Conservation (phyloP, 2,888 invertebrate genomes). For the Heteropelma amictum region DNA sequence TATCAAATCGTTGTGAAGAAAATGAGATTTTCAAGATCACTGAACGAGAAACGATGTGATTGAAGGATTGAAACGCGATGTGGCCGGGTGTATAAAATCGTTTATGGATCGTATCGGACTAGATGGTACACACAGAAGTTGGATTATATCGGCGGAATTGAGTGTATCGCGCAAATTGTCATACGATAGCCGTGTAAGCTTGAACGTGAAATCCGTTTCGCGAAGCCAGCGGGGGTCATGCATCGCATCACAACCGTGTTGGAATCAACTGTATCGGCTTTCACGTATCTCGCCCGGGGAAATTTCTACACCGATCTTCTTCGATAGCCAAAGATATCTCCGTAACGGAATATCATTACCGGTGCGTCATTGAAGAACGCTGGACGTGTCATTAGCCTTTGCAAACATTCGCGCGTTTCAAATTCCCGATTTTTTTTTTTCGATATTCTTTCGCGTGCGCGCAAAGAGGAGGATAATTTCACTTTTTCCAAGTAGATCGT, state of each 20-base stretch:
- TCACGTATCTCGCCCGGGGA: slow-evolving; percentile 26
- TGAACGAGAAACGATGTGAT: slow-evolving; percentile 14
- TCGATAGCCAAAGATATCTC: slow-evolving; percentile 34
- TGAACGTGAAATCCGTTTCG: slow-evolving; percentile 14
- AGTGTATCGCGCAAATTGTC: slow-evolving; percentile 68
- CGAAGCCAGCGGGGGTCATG: slow-evolving; percentile 28
- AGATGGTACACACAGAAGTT: slow-evolving; percentile 58
- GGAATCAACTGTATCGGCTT: slow-evolving; percentile 46
- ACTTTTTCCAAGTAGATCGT: too few relatives aligned
- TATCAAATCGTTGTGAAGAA: too few relatives aligned
- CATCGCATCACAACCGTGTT: slow-evolving; percentile 47
- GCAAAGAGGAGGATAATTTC: background rate
- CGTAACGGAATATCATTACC: slow-evolving; percentile 42
- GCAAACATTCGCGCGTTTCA: background rate
- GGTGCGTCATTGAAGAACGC: slow-evolving; percentile 21
- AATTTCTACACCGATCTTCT: slow-evolving; percentile 4
- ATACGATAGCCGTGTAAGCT: slow-evolving; percentile 68
- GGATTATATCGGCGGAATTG: slow-evolving; percentile 16
- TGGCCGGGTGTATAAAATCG: background rate
- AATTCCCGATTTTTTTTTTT: background rate
- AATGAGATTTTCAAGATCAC: slow-evolving; percentile 13
- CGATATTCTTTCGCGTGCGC: too few relatives aligned
- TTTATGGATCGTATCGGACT: slow-evolving; percentile 65
- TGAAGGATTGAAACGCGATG: too few relatives aligned
- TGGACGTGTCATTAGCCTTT: slow-evolving; percentile 5